A percentile compares a stretch with the other conserved stretches of the same genome.
These are phyloP conservation scores for Pteruthius melanotis DNA, from an alignment of 2,113 vertebrate species.

Conservation along the genomic window DNA sequence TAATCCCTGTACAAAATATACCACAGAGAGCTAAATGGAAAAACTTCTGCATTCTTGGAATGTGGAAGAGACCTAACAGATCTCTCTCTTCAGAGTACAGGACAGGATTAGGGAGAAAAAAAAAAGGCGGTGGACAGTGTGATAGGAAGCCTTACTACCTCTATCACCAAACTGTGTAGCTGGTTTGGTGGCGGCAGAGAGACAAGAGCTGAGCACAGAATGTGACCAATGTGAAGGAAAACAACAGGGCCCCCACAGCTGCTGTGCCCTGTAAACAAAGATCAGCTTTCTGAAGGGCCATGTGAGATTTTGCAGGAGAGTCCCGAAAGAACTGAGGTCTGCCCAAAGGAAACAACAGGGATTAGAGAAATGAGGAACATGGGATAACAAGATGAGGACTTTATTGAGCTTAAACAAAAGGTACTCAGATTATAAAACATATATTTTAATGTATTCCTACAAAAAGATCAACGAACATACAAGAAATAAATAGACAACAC, in stretches of 20 bases:
- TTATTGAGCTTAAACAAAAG: background rate
- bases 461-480: background rate
- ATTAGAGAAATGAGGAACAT: background rate
- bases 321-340: background rate
- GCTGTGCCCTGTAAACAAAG: slow-evolving; percentile 52
- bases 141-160: background rate
- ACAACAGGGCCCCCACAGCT: slow-evolving; percentile 40
- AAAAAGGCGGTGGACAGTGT: background rate
- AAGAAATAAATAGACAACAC: background rate
- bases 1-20: background rate
- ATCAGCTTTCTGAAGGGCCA: background rate
- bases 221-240: slow-evolving; percentile 34
- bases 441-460: background rate
- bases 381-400: background rate
- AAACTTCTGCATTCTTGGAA: background rate
- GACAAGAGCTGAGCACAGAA: slow-evolving; percentile 7
- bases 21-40: background rate
- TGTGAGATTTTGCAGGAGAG: slow-evolving; percentile 8
- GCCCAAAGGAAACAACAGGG: background rate
- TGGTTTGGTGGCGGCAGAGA: background rate
- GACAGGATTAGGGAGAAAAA: background rate
- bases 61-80: background rate
- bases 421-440: background rate
- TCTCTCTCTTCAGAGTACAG: background rate
- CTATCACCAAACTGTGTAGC: background rate